Evolutionary conservation across 2,797 vertebrate species (phyloP).

Genomic region (Numenius phaeopus): DNA sequence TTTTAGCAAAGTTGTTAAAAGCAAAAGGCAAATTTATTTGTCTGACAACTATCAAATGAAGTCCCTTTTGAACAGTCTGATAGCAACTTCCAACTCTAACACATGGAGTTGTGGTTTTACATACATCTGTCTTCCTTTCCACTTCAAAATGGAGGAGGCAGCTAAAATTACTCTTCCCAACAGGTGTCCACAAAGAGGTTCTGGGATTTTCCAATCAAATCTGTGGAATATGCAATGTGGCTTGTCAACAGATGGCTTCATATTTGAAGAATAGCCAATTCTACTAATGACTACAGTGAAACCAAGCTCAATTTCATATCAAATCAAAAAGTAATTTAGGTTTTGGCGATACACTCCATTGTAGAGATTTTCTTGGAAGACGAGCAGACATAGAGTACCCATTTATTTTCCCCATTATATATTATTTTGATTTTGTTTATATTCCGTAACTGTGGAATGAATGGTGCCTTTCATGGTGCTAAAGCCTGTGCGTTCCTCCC

Average conservation of each 20-base stretch:
- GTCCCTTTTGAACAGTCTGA: not conserved
- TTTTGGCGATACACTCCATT: not conserved
- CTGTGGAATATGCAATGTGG: conserved; percentile 55
- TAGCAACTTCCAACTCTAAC: not conserved
- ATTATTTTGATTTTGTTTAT: not conserved
- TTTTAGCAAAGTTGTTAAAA: not conserved
- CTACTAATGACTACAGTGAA: conserved; percentile 35
- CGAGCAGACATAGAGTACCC: not conserved
- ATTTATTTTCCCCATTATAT: not conserved
- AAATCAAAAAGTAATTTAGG: not conserved
- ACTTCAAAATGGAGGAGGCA: conserved; percentile 54
- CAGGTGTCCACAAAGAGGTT: conserved; percentile 51
- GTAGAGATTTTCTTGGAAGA: not conserved
- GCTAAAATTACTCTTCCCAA: conserved; percentile 69
- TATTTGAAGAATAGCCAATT: conserved; percentile 35
- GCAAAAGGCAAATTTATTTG: not conserved
- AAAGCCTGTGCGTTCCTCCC: not conserved
- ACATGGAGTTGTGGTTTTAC: conserved; percentile 19
- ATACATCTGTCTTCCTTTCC: conserved; percentile 53
- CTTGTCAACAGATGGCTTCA: conserved; percentile 59
- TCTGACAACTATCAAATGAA: not conserved
- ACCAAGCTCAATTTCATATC: conserved; percentile 26
- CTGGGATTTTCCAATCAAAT: conserved; percentile 66
- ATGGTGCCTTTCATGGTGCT: not conserved
- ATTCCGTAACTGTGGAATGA: not conserved